Evolutionary conservation across 2,797 vertebrate species (phyloP), one percentile per base, ranked within the genome.

Genomic region (Phaenicophaeus curvirostris): DNA sequence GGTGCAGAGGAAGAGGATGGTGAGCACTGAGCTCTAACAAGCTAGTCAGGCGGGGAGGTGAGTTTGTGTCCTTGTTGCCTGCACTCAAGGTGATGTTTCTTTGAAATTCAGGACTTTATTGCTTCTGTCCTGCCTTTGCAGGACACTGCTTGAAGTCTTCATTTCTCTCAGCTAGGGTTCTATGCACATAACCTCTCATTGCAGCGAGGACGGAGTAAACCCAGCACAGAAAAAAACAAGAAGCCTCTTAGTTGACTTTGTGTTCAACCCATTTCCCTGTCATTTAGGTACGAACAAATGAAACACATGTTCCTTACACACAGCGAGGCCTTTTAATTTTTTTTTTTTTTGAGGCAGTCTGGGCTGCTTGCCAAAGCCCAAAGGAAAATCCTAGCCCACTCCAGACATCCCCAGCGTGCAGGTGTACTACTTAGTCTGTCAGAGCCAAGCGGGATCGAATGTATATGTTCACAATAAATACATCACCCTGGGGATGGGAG

Each of bases 291-390:
- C 0, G 6, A 96, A 69, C 93, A 91, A 88, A 94, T 75, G 92
- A 78, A 96, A 94, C 89, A 68, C 93, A 55, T 74, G 90, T 93
- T 96, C 84, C 61, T 89, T 91, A 57, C 87, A 50, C 88, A 61
- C 17, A 62, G 31, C 46, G 76, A 89, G 76, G 31, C 67, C 66
- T 88, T 57, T 85, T 48, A n/a, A n/a, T 53, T 21, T 71, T 20
- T 50, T 9, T 8, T 79, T 59, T 94, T 75, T 39, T 68, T 12
- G 74, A 91, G 85, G 79, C 69, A 72, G 80, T 30, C 93, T 81
- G 88, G 96, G 97, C 96, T 78, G 53, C 35, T 87, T 94, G 96
- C 97, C 97, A 97, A 86, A 91, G 71, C 89, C 89, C 96, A 91
- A 27, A 96, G 96, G 95, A 96, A 97, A 97, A 93, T 87, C 95